phyloP scores from a whole-genome alignment of 2,113 vertebrate species.

The Cisticola juncidis region DNA sequence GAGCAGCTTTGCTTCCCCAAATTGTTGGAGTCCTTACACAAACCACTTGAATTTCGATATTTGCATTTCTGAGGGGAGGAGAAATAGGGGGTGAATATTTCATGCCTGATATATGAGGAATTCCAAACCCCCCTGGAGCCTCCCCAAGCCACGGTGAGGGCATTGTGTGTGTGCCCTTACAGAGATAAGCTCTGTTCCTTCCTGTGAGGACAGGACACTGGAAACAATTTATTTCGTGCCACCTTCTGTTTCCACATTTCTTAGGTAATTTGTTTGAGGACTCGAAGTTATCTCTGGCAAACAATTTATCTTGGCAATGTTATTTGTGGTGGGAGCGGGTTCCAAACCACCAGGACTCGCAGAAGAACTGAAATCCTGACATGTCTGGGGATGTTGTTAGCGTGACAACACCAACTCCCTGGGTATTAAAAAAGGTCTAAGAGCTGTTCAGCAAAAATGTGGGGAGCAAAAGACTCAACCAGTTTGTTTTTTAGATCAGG shows the following conservation, averaged over 20 bases:
- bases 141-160: neutral
- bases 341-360: neutral
- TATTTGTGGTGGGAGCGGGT: neutral
- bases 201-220: neutral
- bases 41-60: neutral
- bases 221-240: slow-evolving; percentile 18
- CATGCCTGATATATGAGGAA: neutral
- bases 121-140: neutral
- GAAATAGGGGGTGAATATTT: neutral
- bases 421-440: neutral
- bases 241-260: neutral
- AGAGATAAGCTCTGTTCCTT: slow-evolving; percentile 27
- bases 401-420: fast-evolving
- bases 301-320: slow-evolving; percentile 42
- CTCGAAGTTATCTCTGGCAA: slow-evolving; percentile 25
- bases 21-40: neutral
- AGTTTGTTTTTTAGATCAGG: neutral
- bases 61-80: neutral
- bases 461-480: neutral
- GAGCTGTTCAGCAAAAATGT: neutral
- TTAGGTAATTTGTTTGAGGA: slow-evolving; percentile 60
- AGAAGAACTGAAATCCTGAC: neutral
- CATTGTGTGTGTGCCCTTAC: neutral
- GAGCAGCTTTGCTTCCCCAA: neutral
- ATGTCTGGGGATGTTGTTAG: neutral